Evolutionary conservation across 2,888 invertebrate species (phyloP).

Genomic region (Diaperis boleti): DNA sequence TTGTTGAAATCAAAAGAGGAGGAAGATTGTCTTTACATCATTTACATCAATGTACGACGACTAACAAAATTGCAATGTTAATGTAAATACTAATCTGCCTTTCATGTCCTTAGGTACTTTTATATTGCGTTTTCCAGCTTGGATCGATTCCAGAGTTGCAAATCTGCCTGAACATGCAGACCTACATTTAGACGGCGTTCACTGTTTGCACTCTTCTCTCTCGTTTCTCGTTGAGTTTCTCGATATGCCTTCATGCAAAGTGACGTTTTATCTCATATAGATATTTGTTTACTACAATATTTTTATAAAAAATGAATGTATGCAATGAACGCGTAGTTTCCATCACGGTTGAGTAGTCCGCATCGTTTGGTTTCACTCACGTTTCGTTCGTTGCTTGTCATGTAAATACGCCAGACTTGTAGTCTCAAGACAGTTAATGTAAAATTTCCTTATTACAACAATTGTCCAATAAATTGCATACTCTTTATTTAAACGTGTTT

Average conservation of each 20-base stretch:
- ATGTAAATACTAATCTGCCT: conserved; percentile 44
- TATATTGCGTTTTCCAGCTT: conserved; percentile 31
- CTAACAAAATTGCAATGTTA: conserved; percentile 42
- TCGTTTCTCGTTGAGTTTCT: conserved; percentile 17
- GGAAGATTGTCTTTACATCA: conserved; percentile 30
- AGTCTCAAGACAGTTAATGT: conserved; percentile 41
- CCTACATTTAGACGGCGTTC: conserved; percentile 6
- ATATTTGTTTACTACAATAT: conserved; percentile 45
- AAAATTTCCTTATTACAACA: conserved; percentile 42
- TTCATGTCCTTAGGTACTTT: conserved; percentile 41
- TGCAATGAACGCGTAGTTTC: conserved; percentile 40
- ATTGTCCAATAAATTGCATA: conserved; percentile 47
- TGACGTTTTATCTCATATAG: conserved; percentile 39
- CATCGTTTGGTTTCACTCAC: conserved; percentile 35
- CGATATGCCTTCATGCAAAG: conserved; percentile 40
- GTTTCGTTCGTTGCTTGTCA: conserved; percentile 38
- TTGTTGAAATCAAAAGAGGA: conserved; percentile 31
- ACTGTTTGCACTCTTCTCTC: conserved; percentile 19
- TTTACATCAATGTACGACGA: conserved; percentile 13
- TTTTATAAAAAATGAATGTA: conserved; percentile 46
- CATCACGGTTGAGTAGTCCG: conserved; percentile 37
- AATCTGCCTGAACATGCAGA: conserved; percentile 3
- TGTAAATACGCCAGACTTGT: conserved; percentile 42
- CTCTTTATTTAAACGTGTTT: conserved; percentile 40
- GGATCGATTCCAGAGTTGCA: conserved; percentile 10